Evolutionary conservation across 64 coral and sea anemone species (phyloP).

Genomic region (Porites australiensis): DNA sequence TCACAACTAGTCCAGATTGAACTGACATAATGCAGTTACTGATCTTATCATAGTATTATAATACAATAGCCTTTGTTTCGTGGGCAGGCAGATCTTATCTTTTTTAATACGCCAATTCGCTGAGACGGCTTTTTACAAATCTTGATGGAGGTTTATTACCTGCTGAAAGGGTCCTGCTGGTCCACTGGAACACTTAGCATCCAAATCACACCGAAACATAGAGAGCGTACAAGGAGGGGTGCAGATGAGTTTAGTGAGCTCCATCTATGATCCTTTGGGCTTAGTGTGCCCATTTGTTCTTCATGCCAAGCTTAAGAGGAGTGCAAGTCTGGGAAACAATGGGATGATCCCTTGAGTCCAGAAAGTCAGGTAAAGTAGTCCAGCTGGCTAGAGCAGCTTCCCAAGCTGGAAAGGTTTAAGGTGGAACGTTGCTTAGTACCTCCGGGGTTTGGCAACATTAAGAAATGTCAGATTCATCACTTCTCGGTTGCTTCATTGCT

Average conservation of each 20-base stretch:
- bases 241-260: background rate
- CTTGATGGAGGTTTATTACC: background rate
- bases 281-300: constrained; percentile 6
- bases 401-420: background rate
- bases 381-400: background rate
- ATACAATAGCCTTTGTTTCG: too few species aligned
- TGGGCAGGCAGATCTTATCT: too few species aligned
- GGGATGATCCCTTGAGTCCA: background rate
- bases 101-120: too few species aligned
- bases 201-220: background rate
- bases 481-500: constrained; percentile 9
- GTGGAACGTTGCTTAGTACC: constrained; percentile 8
- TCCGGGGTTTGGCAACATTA: background rate
- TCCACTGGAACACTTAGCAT: background rate
- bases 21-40: too few species aligned
- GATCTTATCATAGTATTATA: too few species aligned
- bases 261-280: background rate
- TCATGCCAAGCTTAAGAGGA: background rate
- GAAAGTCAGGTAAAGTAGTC: background rate
- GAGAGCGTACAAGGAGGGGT: background rate
- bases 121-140: too few species aligned
- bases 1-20: too few species aligned
- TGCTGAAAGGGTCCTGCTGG: background rate
- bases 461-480: background rate
- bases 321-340: background rate